A percentile compares a stretch with the other conserved stretches of the same genome.
Evolutionary conservation across 2,797 vertebrate species (phyloP).

Genomic region (Gobionotothen gibberifrons): DNA sequence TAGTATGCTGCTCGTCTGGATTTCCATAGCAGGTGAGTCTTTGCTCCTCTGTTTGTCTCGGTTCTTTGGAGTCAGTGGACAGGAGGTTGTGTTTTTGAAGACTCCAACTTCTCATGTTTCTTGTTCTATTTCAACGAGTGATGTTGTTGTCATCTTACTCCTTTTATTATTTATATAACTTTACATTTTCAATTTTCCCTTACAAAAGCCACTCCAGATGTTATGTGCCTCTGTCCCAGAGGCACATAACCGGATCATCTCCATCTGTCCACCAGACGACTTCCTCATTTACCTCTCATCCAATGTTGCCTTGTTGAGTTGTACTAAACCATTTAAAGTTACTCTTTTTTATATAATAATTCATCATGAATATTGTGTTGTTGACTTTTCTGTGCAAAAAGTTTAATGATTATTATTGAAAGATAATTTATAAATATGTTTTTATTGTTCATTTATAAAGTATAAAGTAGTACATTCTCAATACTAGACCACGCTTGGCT

Average conservation of each 20-base stretch:
- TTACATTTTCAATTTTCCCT: not conserved
- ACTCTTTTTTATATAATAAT: not conserved
- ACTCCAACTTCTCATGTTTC: not conserved
- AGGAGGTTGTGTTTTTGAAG: not conserved
- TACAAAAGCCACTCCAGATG: not conserved
- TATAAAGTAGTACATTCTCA: not conserved
- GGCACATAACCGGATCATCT: too few relatives aligned
- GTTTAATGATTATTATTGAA: not conserved
- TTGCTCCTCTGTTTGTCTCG: not conserved
- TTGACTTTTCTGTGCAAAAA: too few relatives aligned
- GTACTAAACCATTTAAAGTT: not conserved
- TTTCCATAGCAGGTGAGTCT: constrained; percentile 67
- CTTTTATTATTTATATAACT: not conserved
- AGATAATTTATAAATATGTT: not conserved
- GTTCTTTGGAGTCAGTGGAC: not conserved
- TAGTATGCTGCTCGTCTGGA: constrained; percentile 57
- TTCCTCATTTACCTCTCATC: not conserved
- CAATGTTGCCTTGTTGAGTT: not conserved
- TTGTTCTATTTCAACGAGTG: not conserved
- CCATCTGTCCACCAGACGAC: not conserved
- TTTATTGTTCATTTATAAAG: not conserved
- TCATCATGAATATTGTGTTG: not conserved
- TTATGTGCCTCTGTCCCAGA: not conserved
- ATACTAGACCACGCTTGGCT: not conserved
- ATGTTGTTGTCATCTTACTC: not conserved